phyloP scores from a whole-genome alignment of 2,113 vertebrate species.

The Ursus arctos region DNA sequence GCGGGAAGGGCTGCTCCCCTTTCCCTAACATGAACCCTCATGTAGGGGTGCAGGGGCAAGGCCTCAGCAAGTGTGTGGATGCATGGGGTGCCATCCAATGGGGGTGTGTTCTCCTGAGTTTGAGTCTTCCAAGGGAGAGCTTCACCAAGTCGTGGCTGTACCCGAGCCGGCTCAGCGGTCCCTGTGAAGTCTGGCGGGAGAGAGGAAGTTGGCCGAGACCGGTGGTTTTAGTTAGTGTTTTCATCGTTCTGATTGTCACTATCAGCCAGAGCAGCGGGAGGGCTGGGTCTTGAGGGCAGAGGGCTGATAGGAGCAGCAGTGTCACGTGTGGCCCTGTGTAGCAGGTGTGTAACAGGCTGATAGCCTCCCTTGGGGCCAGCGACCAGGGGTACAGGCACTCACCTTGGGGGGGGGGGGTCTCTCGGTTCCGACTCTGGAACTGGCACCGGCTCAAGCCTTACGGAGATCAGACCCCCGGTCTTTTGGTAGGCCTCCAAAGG shows the following conservation, averaged over 20 bases:
- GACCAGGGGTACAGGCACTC: not conserved
- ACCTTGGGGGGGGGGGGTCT: not conserved
- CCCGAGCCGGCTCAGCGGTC: not conserved
- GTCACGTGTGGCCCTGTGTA: not conserved
- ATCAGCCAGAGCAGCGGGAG: not conserved
- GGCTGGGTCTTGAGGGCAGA: not conserved
- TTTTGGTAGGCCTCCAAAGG: not conserved
- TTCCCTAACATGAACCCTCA: fast-evolving
- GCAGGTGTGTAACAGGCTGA: not conserved
- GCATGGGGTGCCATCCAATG: fast-evolving
- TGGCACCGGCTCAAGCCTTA: fast-evolving
- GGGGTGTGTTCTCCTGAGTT: not conserved
- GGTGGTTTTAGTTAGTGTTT: not conserved
- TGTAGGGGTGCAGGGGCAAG: not conserved
- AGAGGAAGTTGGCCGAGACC: not conserved
- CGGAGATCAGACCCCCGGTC: not conserved
- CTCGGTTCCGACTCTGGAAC: too few relatives aligned
- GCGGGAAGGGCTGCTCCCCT: not conserved
- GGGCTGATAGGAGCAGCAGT: not conserved
- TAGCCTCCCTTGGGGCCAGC: not conserved
- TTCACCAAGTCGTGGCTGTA: fast-evolving
- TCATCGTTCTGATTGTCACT: not conserved
- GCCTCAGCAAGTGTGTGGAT: not conserved
- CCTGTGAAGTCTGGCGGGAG: not conserved
- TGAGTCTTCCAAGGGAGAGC: not conserved